Conservation (phyloP, 2,888 invertebrate species). For the Eumerus sabulonum region DNA sequence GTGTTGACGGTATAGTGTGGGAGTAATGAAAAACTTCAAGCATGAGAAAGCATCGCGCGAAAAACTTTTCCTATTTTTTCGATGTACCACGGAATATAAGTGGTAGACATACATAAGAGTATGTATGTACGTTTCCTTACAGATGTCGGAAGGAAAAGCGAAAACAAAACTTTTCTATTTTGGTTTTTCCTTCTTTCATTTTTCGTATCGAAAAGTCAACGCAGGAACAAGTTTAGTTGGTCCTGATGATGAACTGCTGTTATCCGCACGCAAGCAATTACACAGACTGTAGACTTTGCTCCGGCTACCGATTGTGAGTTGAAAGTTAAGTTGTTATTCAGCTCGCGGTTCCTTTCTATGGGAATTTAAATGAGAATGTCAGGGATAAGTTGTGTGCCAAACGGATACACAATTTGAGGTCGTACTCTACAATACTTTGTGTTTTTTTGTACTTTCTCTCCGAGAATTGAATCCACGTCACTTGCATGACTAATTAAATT, state of each 20-base stretch:
- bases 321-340: slow-evolving; percentile 29
- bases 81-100: neutral
- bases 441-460: too few relatives aligned
- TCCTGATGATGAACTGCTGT: slow-evolving; percentile 39
- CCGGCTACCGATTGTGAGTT: slow-evolving; percentile 22
- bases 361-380: slow-evolving; percentile 37
- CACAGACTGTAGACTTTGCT: slow-evolving; percentile 13
- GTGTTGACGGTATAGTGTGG: neutral
- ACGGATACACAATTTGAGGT: too few relatives aligned
- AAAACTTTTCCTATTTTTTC: slow-evolving; percentile 17
- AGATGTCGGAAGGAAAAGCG: neutral
- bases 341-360: neutral
- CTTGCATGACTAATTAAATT: too few relatives aligned
- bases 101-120: too few relatives aligned
- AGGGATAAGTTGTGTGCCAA: slow-evolving; percentile 17
- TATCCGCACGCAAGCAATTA: slow-evolving; percentile 49
- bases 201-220: slow-evolving; percentile 25
- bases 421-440: too few relatives aligned
- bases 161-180: neutral
- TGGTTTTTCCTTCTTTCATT: neutral
- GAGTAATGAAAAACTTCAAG: slow-evolving; percentile 28
- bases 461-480: too few relatives aligned
- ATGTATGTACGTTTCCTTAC: too few relatives aligned
- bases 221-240: slow-evolving; percentile 34
- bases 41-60: neutral